Evolutionary conservation across 1,140 invertebrate genomes (phyloP), one percentile per base, ranked within the genome.

Genomic region (Aphis craccivora): DNA sequence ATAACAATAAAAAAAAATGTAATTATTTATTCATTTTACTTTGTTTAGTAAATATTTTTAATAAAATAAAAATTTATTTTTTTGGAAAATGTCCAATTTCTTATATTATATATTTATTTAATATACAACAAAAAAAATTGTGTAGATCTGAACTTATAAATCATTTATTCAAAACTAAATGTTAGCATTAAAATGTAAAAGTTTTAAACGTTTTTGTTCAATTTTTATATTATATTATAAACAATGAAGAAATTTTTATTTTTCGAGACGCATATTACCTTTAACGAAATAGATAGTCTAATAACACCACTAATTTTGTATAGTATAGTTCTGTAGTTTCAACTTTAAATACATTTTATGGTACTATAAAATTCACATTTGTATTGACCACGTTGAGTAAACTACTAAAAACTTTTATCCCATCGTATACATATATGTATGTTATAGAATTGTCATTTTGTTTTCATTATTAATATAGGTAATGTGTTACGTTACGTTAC

Each of bases 391-490:
- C 7, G 48, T 51, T 51, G 81, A 40, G 37, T 30, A 86, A 86
- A 86, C 84, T 11, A 45, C 14, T 45, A 86, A 30, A 45, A 86
- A 45, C 40, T 86, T 86, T 86, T 86, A 30, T 45, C 14, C n/a
- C 45, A 35, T 51, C 35, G 11, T 35, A 88, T 88, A 88, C n/a
- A 88, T 18, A n/a, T 43, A 84, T 23, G 2, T 23, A 37, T n/a
- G 5, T 0, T 1, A 30, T 30, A 86, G 43, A 86, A 35, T 86
- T 86, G n/a, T 37, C n/a, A 88, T 40, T 51, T 67, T 18, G 30
- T n/a, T 67, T 51, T 88, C 51, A 88, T 88, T 53, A 89, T 53
- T 53, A 88, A 7, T 88, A 88, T 53, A 40, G 37, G 37, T 40
- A 23, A 88, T 88, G 3, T 30, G 48, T 37, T 22, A 53, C 14